These are phyloP conservation scores for Calypte anna DNA, from an alignment of 2,113 vertebrate species.

Conservation along the genomic window DNA sequence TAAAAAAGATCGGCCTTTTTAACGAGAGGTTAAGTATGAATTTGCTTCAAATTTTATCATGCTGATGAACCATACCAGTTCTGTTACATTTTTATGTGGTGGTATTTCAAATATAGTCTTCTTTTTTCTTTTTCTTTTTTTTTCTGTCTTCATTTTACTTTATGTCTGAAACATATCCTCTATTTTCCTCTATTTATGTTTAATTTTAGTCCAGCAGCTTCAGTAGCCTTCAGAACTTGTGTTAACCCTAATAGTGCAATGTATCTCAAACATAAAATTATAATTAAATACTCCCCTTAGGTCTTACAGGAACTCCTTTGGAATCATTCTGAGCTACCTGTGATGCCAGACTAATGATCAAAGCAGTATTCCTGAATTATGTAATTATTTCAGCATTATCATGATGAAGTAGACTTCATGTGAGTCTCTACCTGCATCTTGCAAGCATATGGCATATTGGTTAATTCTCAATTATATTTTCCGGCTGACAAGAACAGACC, in stretches of 20 bases:
- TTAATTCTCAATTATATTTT: not conserved
- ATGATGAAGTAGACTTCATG: not conserved
- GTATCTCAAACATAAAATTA: not conserved
- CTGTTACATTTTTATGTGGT: not conserved
- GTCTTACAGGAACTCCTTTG: not conserved
- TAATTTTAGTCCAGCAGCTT: not conserved
- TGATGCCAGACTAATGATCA: not conserved
- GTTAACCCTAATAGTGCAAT: not conserved
- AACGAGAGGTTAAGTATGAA: constrained; percentile 5
- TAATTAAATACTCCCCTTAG: not conserved
- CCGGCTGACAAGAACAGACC: not conserved
- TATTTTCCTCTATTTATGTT: not conserved
- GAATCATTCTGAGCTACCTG: not conserved
- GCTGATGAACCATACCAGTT: not conserved
- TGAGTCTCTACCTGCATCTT: not conserved
- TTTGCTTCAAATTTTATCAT: constrained; percentile 34
- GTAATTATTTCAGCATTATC: not conserved
- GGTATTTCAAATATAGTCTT: not conserved
- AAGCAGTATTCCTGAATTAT: not conserved
- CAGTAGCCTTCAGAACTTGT: not conserved
- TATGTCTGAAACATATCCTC: not conserved
- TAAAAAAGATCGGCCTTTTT: constrained; percentile 20
- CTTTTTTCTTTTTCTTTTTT: not conserved
- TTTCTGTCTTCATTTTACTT: not conserved
- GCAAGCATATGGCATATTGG: not conserved